Base-by-base conservation (phyloP, 2,113 vertebrate genomes). In the Vulpes lagopus region DNA sequence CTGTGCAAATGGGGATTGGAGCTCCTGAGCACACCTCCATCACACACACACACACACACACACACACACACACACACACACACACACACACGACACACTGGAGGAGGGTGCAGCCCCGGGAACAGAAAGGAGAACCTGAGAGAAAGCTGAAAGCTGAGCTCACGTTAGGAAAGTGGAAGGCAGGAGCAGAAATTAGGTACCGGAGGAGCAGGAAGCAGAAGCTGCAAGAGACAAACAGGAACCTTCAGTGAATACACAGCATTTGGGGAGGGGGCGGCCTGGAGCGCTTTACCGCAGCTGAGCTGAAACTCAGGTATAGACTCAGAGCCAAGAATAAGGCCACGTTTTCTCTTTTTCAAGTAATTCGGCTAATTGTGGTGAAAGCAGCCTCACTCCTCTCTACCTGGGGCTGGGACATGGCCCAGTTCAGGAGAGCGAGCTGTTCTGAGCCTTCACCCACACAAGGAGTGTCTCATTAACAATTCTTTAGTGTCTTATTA, bases 211-310 rank as follows among this genome's bases (percentile, higher is more conserved):
- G 99, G 98, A 99, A 97, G 98, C 98, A 99, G 98, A 99, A 98
- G 99, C 99, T 99, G 99, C 98, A 99, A 99, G 98, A 99, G 98
- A 99, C 98, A 99, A 99, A 99, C n/a, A 98, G 98, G 98, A 99
- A 98, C 96, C 98, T 98, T 93, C 73, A 69, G 82, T 99, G 97
- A 99, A 94, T 97, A 98, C 71, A 96, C 30, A 94, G 94, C 95
- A 95, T 92, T 92, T 16, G 43, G 67, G 5, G 22, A 32, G 86
- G 35, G 64, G 4, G 20, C 38, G 87, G 73, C 79, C 88, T 32
- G 79, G 74, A 92, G 95, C 0, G 25, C 76, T 88, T 17, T 23
- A 81, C 59, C 57, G 35, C n/a, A 81, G 53, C 95, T n/a, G 74
- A 53, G 51, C 65, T 69, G 30, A 93, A 89, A 74, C 82, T 51